Evolutionary conservation across 1,140 invertebrate species (phyloP), one percentile per base, ranked within the genome.

Genomic region (Cydia pomonella): DNA sequence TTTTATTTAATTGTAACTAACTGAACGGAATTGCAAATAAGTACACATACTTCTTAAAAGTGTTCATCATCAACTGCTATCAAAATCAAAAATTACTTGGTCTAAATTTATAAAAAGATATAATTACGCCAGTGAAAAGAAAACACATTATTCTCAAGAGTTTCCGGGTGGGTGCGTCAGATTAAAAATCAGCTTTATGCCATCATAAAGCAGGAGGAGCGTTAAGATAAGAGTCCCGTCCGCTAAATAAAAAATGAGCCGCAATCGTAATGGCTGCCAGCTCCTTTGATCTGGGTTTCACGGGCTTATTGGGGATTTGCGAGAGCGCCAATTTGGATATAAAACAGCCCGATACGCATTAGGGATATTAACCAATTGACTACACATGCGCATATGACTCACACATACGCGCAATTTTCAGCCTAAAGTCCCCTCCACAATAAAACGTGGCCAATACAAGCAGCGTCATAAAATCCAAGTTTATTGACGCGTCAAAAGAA

Each of bases 111-210:
- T 66, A 66, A 69, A 69, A 29, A 18, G 76, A 75, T 80, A 84
- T 78, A 77, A 75, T 77, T 44, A 77, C 16, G 75, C 50, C 21
- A 47, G 21, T 72, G 44, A 69, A 72, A 72, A 62, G 53, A 73
- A 77, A 77, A 74, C 10, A 74, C 79, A 85, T 79, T 75, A 75
- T 80, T 75, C 74, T 73, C 77, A 77, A 78, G 83, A 84, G 83
- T 87, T 87, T 82, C 79, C 83, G 76, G 29, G 64, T 41, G 82
- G 73, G 75, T 79, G 81, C 81, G 87, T 89, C 80, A 87, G 91
- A 93, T 93, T 93, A 93, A 93, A 92, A 93, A 92, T 93, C 90
- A 91, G 84, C 90, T 93, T 93, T 92, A 93, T 92, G 87, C 89
- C 91, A 80, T 93, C 90, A 93, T 93, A 93, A 93, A 93, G 84